These are phyloP conservation scores for Balaeniceps rex DNA, from an alignment of 2,113 vertebrate genomes.

Conservation along the genomic window DNA sequence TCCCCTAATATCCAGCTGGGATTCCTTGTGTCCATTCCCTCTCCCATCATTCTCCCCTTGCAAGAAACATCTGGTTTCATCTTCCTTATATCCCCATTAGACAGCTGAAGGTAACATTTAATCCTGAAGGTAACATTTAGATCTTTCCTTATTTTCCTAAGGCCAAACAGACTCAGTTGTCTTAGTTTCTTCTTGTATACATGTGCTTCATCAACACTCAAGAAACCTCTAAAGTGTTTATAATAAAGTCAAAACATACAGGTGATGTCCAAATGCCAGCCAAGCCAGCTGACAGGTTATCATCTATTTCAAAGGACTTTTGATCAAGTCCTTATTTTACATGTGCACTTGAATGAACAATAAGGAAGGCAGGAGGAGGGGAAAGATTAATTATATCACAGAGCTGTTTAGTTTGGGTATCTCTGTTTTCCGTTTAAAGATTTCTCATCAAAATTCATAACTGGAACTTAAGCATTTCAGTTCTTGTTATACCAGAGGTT, in stretches of 20 bases:
- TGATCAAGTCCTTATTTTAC: background rate
- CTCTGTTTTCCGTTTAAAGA: background rate
- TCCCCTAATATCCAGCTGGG: background rate
- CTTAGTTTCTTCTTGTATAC: fast-evolving
- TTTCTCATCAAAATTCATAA: background rate
- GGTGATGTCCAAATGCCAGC: background rate
- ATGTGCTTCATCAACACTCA: background rate
- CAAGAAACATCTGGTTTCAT: background rate
- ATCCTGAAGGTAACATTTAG: background rate
- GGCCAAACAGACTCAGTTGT: background rate
- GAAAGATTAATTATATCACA: background rate
- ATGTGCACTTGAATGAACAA: background rate
- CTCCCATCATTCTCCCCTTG: background rate
- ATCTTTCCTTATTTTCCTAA: background rate
- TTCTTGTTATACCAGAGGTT: background rate
- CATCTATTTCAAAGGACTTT: background rate
- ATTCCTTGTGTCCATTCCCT: background rate
- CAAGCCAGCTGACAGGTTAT: background rate
- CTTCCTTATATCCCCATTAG: background rate
- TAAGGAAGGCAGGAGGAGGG: background rate
- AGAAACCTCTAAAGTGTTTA: background rate
- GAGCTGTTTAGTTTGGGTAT: background rate
- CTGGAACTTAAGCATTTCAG: background rate
- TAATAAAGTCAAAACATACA: background rate
- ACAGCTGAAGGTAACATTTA: background rate